These are phyloP conservation scores for Hystrix brachyura DNA, from an alignment of 2,113 vertebrate genomes.

Conservation along the genomic window DNA sequence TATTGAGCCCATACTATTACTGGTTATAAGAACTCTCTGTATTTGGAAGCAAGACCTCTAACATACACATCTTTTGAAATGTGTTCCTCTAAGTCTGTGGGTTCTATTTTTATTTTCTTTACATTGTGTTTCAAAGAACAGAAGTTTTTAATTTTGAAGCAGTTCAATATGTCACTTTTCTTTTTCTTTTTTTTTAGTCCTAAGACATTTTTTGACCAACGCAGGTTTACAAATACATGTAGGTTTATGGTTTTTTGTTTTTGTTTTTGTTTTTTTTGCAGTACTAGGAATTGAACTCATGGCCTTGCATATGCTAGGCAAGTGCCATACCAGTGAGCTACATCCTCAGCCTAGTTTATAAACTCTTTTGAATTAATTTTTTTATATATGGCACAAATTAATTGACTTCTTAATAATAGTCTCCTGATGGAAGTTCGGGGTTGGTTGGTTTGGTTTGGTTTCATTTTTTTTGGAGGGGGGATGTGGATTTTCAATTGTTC, in stretches of 20 bases:
- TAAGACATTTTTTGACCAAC: neutral
- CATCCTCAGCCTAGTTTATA: neutral
- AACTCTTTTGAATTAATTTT: slow-evolving; percentile 21
- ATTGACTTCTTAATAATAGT: neutral
- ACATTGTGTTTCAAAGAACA: neutral
- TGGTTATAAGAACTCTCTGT: neutral
- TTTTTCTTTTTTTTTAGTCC: neutral
- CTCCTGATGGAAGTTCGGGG: neutral
- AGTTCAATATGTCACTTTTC: neutral
- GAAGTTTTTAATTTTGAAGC: neutral
- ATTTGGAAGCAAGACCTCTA: neutral
- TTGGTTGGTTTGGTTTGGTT: neutral
- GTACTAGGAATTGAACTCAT: too few species aligned
- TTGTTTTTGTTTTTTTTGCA: too few species aligned
- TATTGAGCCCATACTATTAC: neutral
- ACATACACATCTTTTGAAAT: neutral
- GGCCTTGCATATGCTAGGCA: too few species aligned
- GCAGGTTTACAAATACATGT: neutral
- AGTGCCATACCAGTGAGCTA: neutral
- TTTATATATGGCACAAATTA: neutral
- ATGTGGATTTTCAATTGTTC: neutral
- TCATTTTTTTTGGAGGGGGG: neutral
- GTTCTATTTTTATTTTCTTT: neutral
- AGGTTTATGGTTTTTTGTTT: neutral
- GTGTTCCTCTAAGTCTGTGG: neutral